Base-by-base conservation (phyloP, 1,140 invertebrate species). In the Ooceraea biroi region DNA sequence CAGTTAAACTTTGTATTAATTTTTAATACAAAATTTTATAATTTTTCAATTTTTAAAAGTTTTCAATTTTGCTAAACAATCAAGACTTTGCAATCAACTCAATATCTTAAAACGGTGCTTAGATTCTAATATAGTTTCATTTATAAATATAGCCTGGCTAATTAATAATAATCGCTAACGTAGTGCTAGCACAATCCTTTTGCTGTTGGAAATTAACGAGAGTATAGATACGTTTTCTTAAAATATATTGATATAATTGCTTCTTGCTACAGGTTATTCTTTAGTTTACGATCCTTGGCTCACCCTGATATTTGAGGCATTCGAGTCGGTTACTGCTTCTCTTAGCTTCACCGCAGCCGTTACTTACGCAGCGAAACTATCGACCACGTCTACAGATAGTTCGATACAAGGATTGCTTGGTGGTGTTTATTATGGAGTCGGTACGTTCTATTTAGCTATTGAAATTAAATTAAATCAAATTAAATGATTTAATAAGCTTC, bases 321-420 rank as follows among this genome's bases (percentile, higher is more conserved):
- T 98, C 92, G 97, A 98, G 95, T 97, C 96, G 0, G 96, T 98
- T 65, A 98, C 97, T n/a, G 96, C 97, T 84, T 97, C 97, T 17
- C 93, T 98, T 61, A 96, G 97, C 85, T 97, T 97, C 92, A 97
- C 97, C 0, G 97, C 97, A 1, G 97, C 97, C 11, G 96, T 97
- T 3, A 97, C 97, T 30, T 98, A 98, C 90, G 97, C 97, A 0
- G 97, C 97, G 3, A 96, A 96, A 83, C 94, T 98, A 2, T 97
- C 97, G 12, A 97, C 97, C 2, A 95, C 96, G n/a, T 96, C 97
- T 1, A 97, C 97, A 0, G 96, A 98, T 85, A 97, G 96, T 19
- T 97, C 97, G 12, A 96, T 98, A 77, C 97, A 98, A 92, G 97
- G 97, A 63, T 93, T 98, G 61, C 94, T 98, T 3, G 97, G 97